A percentile compares a stretch with the other conserved stretches of the same genome.
Evolutionary conservation across 2,113 vertebrate genomes (phyloP).

Genomic region (Meriones unguiculatus): DNA sequence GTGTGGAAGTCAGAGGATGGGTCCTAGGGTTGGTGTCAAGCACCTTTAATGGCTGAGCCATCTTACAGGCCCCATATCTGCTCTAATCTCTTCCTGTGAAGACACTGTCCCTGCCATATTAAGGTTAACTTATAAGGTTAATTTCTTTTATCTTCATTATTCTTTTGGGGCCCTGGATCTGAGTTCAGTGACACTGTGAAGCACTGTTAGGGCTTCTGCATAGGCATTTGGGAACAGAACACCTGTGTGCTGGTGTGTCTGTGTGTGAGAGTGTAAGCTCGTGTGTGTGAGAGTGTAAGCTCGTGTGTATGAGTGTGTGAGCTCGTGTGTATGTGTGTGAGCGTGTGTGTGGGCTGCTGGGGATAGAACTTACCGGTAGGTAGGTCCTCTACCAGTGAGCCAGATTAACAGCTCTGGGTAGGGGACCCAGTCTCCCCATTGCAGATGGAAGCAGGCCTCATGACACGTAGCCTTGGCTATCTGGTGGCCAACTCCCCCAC

Average conservation of each 20-base stretch:
- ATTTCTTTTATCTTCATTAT: background rate
- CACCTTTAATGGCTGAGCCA: too few species aligned
- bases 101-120: background rate
- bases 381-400: background rate
- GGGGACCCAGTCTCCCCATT: background rate
- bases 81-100: background rate
- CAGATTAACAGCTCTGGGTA: background rate
- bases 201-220: background rate
- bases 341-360: background rate
- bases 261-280: background rate
- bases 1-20: background rate
- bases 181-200: background rate
- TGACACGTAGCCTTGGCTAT: background rate
- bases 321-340: background rate
- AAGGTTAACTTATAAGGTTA: background rate
- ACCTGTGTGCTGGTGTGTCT: background rate
- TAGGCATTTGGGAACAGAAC: background rate
- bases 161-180: background rate
- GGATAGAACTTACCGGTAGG: background rate
- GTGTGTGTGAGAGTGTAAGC: background rate
- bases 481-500: background rate
- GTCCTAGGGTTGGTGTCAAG: too few species aligned
- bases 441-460: background rate
- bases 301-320: background rate
- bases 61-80: background rate